A percentile compares a stretch with the other conserved stretches of the same genome.
phyloP scores from a whole-genome alignment of 2,888 invertebrate genomes.

The Campaea margaritaria region DNA sequence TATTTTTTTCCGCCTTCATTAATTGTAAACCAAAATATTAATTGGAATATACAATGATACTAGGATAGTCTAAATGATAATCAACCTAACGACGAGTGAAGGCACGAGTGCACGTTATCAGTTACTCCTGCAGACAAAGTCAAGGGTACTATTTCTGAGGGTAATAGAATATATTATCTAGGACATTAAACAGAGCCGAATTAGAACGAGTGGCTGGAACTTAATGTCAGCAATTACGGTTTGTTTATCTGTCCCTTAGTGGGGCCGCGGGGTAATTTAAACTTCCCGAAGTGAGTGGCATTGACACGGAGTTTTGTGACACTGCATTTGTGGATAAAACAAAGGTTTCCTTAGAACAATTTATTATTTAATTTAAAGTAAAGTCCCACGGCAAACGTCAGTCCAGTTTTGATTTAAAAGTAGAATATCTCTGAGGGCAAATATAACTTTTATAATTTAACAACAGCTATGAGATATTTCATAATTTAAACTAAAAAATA shows the following conservation, averaged over 20 bases:
- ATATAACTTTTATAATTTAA: neutral
- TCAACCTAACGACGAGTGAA: too few relatives aligned
- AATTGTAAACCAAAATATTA: too few relatives aligned
- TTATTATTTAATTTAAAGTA: too few relatives aligned
- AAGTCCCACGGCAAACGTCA: too few relatives aligned
- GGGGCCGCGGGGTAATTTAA: slow-evolving; percentile 16
- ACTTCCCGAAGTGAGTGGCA: slow-evolving; percentile 1
- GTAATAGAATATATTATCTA: slow-evolving; percentile 69
- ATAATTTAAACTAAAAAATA: neutral
- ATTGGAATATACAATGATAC: too few relatives aligned
- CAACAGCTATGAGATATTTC: neutral
- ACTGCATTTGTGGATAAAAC: neutral
- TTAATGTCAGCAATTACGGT: slow-evolving; percentile 66
- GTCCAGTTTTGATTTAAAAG: too few relatives aligned
- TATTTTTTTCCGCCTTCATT: too few relatives aligned
- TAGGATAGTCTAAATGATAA: too few relatives aligned
- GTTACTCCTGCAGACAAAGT: slow-evolving; percentile 17
- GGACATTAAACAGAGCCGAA: slow-evolving; percentile 64
- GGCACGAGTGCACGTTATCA: too few relatives aligned
- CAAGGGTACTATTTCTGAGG: slow-evolving; percentile 40
- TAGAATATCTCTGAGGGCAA: too few relatives aligned
- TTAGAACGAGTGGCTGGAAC: slow-evolving; percentile 60
- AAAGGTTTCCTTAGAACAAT: too few relatives aligned
- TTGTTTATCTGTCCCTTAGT: slow-evolving; percentile 51
- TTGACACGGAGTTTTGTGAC: neutral